Base-by-base conservation (phyloP, 2,888 invertebrate genomes). In the Caenorhabditis sp. region DNA sequence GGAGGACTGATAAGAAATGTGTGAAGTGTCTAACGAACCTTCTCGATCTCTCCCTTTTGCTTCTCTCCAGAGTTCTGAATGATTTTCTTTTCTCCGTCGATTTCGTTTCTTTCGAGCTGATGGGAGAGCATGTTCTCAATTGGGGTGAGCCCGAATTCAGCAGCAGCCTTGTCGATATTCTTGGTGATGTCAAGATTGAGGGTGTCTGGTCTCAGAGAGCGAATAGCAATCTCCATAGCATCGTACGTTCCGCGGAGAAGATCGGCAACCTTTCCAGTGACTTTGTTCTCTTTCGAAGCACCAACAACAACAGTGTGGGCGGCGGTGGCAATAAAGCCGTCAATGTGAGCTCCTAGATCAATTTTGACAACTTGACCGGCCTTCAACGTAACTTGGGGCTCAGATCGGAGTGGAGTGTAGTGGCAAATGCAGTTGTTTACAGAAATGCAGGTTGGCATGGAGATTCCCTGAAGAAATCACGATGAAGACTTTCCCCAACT, bases 341-440 rank as follows among this genome's bases (percentile, higher is more conserved):
- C 99, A 89, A 99, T 94, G 89, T 99, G 98, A 78, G 95, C 96
- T 83, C 99, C 99, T 89, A 99, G 92, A 91, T 99, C 98, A 90
- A 91, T 78, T 55, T 99, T 99, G 72, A 96, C 96, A 86, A 99
- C 92, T 92, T 99, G 98, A 70, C 94, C 96, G 87, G 94, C 93
- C 90, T 86, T 86, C 52, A 88, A 72, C 11, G 78, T 58, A 8
- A 88, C 78, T 43, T 80, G 79, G 15, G 93, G 92, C 91, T 99
- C 99, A 90, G 94, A 95, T 84, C 94, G 93, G 80, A 97, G 93
- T 24, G 99, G 99, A 55, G 98, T 98, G 90, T 94, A 99, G 90
- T 99, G 99, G 90, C 99, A 99, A 90, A 99, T 95, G 91, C 97
- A 97, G 91, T 99, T 97, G 91, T 99, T 99, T 68, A 96, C 94